Evolutionary conservation across 2,113 vertebrate genomes (phyloP).

Genomic region (Albula glossodonta): DNA sequence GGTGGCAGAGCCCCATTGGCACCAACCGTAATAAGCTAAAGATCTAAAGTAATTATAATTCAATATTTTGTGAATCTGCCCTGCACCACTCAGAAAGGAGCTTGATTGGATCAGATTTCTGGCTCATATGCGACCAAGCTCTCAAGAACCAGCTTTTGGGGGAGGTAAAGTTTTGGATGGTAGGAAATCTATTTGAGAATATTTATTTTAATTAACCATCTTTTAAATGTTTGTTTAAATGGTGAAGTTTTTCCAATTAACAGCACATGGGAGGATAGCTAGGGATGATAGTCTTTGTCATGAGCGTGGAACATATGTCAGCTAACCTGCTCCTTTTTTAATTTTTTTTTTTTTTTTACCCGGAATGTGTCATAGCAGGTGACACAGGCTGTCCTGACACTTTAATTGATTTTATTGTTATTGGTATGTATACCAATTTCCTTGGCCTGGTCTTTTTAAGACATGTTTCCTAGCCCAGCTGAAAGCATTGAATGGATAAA

Average conservation of each 20-base stretch:
- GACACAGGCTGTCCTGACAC: not conserved
- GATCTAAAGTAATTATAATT: not conserved
- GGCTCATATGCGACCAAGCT: not conserved
- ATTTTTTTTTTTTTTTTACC: not conserved
- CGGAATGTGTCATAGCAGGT: not conserved
- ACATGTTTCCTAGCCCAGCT: not conserved
- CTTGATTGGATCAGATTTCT: not conserved
- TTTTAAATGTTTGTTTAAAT: constrained; percentile 23
- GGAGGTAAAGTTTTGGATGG: not conserved
- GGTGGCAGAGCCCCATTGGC: not conserved
- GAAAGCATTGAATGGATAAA: not conserved
- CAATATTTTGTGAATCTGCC: not conserved
- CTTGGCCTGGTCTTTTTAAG: not conserved
- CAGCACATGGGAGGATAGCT: not conserved
- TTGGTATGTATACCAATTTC: not conserved
- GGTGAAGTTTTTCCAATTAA: not conserved
- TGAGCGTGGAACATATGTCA: not conserved
- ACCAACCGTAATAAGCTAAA: not conserved
- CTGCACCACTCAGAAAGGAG: not conserved
- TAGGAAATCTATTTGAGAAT: not conserved
- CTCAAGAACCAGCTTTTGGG: constrained; percentile 3
- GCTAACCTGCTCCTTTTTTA: not conserved
- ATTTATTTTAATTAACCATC: constrained; percentile 42
- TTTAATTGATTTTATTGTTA: not conserved
- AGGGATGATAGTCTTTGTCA: not conserved